phyloP scores from a whole-genome alignment of 2,113 vertebrate genomes.

The Cyprinodon variegatus region DNA sequence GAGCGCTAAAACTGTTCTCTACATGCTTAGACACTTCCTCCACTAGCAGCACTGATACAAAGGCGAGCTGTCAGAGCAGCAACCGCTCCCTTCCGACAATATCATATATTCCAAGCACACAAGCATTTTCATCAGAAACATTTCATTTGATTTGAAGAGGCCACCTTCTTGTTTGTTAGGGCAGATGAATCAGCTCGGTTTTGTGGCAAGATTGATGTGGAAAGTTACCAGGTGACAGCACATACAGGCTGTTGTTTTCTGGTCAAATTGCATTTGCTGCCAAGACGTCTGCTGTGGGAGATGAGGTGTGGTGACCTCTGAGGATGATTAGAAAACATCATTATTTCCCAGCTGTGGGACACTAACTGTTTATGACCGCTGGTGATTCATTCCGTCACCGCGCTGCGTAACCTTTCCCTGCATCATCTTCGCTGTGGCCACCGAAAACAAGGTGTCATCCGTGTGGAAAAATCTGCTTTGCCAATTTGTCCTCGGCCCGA shows the following conservation, averaged over 20 bases:
- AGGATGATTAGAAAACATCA: slow-evolving; percentile 60
- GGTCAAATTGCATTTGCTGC: slow-evolving; percentile 66
- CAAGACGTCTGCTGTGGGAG: slow-evolving; percentile 44
- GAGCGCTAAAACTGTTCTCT: slow-evolving; percentile 18
- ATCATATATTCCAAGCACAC: not conserved
- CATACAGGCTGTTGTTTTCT: slow-evolving; percentile 51
- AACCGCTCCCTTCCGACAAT: not conserved
- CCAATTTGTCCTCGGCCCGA: slow-evolving; percentile 32
- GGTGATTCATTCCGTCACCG: slow-evolving; percentile 47
- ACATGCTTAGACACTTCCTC: slow-evolving; percentile 20
- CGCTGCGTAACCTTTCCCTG: slow-evolving; percentile 33
- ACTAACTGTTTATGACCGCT: slow-evolving; percentile 64
- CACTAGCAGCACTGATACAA: not conserved
- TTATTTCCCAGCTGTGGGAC: slow-evolving; percentile 51
- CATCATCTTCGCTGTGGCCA: slow-evolving; percentile 24
- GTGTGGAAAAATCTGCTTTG: slow-evolving; percentile 47
- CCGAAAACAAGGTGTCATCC: slow-evolving; percentile 51
- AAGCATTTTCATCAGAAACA: not conserved
- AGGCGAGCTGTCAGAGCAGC: not conserved
- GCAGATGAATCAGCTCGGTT: slow-evolving; percentile 4
- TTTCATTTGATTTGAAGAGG: slow-evolving; percentile 3
- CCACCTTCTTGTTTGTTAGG: slow-evolving; percentile 16
- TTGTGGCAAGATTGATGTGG: slow-evolving; percentile 32
- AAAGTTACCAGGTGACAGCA: slow-evolving; percentile 28
- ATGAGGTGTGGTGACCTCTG: slow-evolving; percentile 57